phyloP scores from a whole-genome alignment of 2,888 invertebrate species.

The Bombylius major region DNA sequence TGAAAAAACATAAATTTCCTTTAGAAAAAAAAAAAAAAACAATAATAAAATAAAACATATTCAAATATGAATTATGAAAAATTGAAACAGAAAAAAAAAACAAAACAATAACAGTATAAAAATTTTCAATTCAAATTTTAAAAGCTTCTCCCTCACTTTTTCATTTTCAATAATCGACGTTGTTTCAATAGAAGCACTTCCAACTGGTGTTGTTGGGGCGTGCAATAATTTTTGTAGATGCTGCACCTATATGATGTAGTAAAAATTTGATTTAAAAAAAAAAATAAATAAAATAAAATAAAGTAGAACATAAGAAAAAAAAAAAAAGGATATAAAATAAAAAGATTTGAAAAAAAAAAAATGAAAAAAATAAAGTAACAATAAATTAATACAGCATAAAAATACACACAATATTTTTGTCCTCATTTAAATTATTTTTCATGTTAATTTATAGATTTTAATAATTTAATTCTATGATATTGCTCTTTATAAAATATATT shows the following conservation, averaged over 20 bases:
- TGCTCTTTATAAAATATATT: too few relatives aligned
- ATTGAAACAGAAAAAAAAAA: background rate
- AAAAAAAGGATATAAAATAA: too few relatives aligned
- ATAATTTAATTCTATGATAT: too few relatives aligned
- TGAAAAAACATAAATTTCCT: too few relatives aligned
- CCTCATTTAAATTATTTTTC: too few relatives aligned
- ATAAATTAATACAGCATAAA: too few relatives aligned
- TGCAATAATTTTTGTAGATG: constrained; percentile 70
- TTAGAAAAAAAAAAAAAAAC: background rate
- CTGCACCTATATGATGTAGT: constrained; percentile 46
- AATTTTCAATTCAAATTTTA: background rate
- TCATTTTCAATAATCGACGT: constrained; percentile 12
- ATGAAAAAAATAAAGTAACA: too few relatives aligned
- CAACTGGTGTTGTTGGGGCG: constrained; percentile 40
- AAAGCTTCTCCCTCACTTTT: constrained; percentile 2
- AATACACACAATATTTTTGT: too few relatives aligned
- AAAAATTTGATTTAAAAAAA: background rate
- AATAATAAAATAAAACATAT: background rate
- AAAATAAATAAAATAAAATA: too few relatives aligned
- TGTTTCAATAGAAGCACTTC: constrained; percentile 36
- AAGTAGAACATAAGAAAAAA: too few relatives aligned
- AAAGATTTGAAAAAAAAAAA: too few relatives aligned
- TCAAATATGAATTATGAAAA: background rate
- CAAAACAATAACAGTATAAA: background rate
- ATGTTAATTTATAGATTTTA: too few relatives aligned